Evolutionary conservation across 2,888 invertebrate genomes (phyloP).

Genomic region (Acanthosoma haemorrhoidale): DNA sequence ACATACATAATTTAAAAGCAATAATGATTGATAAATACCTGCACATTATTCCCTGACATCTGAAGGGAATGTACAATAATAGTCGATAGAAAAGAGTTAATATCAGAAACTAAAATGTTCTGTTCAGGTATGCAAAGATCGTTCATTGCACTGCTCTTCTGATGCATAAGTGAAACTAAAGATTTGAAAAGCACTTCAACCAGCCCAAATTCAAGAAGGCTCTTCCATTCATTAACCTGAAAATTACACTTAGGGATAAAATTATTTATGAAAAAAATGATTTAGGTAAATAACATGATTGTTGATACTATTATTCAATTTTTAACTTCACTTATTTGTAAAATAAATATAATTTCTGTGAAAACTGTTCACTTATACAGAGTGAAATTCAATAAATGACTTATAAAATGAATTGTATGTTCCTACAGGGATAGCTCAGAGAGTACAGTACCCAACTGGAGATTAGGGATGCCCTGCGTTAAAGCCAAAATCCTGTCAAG

Average conservation of each 20-base stretch:
- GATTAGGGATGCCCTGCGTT: no score
- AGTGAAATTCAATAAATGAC: no score
- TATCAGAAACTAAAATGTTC: slow-evolving; percentile 43
- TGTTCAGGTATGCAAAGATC: slow-evolving; percentile 40
- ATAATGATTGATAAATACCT: slow-evolving; percentile 42
- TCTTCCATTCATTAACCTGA: slow-evolving; percentile 44
- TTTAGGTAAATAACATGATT: no score
- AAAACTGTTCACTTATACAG: no score
- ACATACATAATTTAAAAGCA: background rate
- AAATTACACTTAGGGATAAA: slow-evolving; percentile 4
- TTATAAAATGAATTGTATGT: no score
- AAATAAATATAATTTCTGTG: no score
- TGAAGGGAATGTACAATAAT: slow-evolving; percentile 48
- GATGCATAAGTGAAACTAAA: slow-evolving; percentile 45
- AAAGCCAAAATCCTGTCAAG: no score
- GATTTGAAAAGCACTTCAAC: slow-evolving; percentile 48
- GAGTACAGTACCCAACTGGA: no score
- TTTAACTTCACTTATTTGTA: no score
- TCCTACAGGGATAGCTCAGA: no score
- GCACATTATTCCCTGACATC: slow-evolving; percentile 48
- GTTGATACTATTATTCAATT: no score
- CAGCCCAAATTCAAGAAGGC: slow-evolving; percentile 49
- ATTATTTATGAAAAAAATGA: background rate
- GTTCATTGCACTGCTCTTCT: slow-evolving; percentile 36
- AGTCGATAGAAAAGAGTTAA: slow-evolving; percentile 46